phyloP scores from a whole-genome alignment of 2,888 invertebrate genomes.

The Chalcis sispes region DNA sequence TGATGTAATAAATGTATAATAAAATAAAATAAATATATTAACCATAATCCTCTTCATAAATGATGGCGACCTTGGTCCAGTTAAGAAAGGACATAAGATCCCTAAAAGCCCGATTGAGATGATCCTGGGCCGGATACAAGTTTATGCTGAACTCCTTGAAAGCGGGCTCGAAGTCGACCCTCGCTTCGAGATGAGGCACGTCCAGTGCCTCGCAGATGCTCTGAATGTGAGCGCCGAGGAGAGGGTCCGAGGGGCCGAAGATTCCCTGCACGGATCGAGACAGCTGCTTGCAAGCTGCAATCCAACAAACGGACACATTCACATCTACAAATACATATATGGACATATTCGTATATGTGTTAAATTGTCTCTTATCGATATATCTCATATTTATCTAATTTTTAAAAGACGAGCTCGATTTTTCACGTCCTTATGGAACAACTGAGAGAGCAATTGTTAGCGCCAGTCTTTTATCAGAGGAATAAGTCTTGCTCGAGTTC shows the following conservation, averaged over 20 bases:
- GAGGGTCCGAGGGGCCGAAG: slow-evolving; percentile 91
- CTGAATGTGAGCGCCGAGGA: slow-evolving; percentile 89
- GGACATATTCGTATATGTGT: no score
- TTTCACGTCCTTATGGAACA: no score
- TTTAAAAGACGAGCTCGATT: no score
- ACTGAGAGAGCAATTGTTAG: no score
- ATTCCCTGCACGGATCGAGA: slow-evolving; percentile 91
- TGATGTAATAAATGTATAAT: neutral
- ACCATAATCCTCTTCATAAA: slow-evolving; percentile 96
- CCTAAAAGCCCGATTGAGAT: slow-evolving; percentile 89
- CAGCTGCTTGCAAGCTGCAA: slow-evolving; percentile 88
- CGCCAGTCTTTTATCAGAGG: no score
- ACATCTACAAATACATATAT: no score
- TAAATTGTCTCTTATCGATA: no score
- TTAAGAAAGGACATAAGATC: slow-evolving; percentile 92
- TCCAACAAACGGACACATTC: no score
- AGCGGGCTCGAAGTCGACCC: slow-evolving; percentile 82
- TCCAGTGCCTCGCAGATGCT: slow-evolving; percentile 93
- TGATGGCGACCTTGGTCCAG: slow-evolving; percentile 95
- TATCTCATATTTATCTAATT: no score
- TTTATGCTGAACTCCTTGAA: slow-evolving; percentile 89
- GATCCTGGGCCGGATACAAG: slow-evolving; percentile 89
- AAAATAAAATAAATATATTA: slow-evolving; percentile 66
- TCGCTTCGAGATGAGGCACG: slow-evolving; percentile 91
- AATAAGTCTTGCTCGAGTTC: no score